These are phyloP conservation scores for Hemithea aestivaria DNA, from an alignment of 2,888 invertebrate species.

Conservation along the genomic window DNA sequence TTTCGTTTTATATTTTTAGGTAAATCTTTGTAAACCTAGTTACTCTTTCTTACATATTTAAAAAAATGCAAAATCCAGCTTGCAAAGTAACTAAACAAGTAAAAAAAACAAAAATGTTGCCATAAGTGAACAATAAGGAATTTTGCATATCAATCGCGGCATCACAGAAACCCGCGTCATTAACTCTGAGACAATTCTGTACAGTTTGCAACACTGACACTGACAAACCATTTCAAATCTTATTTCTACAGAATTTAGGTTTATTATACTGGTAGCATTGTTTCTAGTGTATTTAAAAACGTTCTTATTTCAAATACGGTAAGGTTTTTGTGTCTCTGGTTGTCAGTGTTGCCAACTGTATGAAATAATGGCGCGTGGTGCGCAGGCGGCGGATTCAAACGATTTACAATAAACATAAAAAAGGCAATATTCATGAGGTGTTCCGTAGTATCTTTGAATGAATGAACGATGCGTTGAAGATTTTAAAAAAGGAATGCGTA, in stretches of 20 bases:
- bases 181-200: constrained; percentile 44
- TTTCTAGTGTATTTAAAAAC: neutral
- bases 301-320: constrained; percentile 10
- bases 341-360: constrained; percentile 26
- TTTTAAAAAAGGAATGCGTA: too few relatives aligned
- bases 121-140: constrained; percentile 52
- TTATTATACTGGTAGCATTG: too few relatives aligned
- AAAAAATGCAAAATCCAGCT: too few relatives aligned
- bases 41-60: too few relatives aligned
- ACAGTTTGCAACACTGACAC: constrained; percentile 19
- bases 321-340: constrained; percentile 17
- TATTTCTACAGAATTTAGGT: too few relatives aligned
- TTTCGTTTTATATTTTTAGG: too few relatives aligned
- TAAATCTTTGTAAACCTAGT: too few relatives aligned
- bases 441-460: constrained; percentile 36
- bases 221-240: neutral
- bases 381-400: constrained; percentile 58
- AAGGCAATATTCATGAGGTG: constrained; percentile 64
- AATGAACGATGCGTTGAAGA: constrained; percentile 4
- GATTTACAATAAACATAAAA: constrained; percentile 59
- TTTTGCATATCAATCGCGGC: constrained; percentile 69
- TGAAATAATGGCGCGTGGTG: constrained; percentile 33
- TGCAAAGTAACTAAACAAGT: neutral
- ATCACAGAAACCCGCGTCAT: constrained; percentile 65
- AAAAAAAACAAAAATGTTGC: constrained; percentile 15